Evolutionary conservation across 2,797 vertebrate genomes (phyloP).

Genomic region (Anabas testudineus): DNA sequence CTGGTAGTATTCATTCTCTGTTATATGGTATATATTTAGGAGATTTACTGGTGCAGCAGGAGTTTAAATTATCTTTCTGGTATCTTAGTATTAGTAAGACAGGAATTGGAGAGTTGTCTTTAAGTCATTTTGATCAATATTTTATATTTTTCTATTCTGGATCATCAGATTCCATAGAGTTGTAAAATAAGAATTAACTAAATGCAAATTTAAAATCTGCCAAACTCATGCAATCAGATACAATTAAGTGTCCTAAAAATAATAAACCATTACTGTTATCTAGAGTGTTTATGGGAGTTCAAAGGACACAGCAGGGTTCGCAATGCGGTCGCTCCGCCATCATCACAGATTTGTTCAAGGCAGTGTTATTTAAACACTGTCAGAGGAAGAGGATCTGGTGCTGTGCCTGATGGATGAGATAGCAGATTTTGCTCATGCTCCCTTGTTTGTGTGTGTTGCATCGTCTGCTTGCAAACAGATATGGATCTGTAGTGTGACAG

Average conservation of each 20-base stretch:
- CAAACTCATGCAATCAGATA: too few relatives aligned
- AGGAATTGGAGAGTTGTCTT: background rate
- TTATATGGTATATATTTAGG: background rate
- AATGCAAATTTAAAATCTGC: too few relatives aligned
- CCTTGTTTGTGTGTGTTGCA: background rate
- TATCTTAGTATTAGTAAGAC: background rate
- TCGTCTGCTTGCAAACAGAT: conserved; percentile 54
- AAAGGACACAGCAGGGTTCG: conserved; percentile 53
- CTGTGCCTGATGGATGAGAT: conserved; percentile 51
- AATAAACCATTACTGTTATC: conserved; percentile 17
- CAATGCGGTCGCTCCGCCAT: conserved; percentile 13
- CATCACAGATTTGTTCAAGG: conserved; percentile 5
- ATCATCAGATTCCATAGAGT: too few relatives aligned
- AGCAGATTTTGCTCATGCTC: conserved; percentile 16
- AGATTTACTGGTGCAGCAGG: background rate
- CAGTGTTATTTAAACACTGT: conserved; percentile 70
- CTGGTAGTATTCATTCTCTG: background rate
- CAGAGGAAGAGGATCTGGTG: conserved; percentile 25
- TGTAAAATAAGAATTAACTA: too few relatives aligned
- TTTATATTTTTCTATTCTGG: too few relatives aligned
- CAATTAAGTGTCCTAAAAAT: background rate
- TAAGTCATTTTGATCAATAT: background rate
- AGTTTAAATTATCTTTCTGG: background rate
- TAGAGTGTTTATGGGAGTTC: conserved; percentile 41
- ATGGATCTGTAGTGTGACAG: conserved; percentile 44